These are phyloP conservation scores for Forbesichthys agassizii DNA, from an alignment of 2,113 vertebrate species.

Conservation along the genomic window DNA sequence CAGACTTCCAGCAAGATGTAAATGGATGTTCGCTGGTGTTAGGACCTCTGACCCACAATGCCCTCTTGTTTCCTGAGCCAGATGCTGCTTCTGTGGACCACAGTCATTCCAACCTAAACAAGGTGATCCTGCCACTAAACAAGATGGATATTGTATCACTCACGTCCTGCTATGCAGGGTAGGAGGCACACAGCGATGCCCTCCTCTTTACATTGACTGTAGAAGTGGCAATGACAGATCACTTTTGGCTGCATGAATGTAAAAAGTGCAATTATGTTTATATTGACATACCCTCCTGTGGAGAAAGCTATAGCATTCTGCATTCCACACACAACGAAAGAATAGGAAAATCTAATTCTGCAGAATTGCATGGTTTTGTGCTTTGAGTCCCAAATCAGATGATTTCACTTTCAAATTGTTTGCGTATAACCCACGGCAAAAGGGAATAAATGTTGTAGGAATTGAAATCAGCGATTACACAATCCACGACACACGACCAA, in stretches of 20 bases:
- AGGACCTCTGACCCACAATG: slow-evolving; percentile 65
- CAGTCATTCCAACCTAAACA: slow-evolving; percentile 69
- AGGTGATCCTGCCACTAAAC: slow-evolving; percentile 75
- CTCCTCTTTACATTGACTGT: slow-evolving; percentile 12
- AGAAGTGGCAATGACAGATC: slow-evolving; percentile 17
- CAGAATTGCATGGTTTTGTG: slow-evolving; percentile 32
- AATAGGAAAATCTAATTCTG: background rate
- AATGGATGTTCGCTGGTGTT: slow-evolving; percentile 71
- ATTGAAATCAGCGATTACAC: background rate
- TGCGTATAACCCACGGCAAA: background rate
- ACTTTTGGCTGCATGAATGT: background rate
- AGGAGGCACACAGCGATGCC: slow-evolving; percentile 31
- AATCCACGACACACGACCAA: background rate
- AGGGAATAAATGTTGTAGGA: no score
- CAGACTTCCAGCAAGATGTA: slow-evolving; percentile 60
- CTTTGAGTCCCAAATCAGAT: slow-evolving; percentile 1
- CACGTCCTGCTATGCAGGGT: slow-evolving; percentile 53
- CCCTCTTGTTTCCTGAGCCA: slow-evolving; percentile 71
- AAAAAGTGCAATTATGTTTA: background rate
- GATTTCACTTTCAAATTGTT: background rate
- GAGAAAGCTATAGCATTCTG: slow-evolving; percentile 17
- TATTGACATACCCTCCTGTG: slow-evolving; percentile 46
- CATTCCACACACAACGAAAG: background rate
- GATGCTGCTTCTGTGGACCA: slow-evolving; percentile 73
- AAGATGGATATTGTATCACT: slow-evolving; percentile 76